A percentile compares a stretch with the other conserved stretches of the same genome.
Evolutionary conservation across 2,888 invertebrate genomes (phyloP).

Genomic region (Allolobophora icterica): DNA sequence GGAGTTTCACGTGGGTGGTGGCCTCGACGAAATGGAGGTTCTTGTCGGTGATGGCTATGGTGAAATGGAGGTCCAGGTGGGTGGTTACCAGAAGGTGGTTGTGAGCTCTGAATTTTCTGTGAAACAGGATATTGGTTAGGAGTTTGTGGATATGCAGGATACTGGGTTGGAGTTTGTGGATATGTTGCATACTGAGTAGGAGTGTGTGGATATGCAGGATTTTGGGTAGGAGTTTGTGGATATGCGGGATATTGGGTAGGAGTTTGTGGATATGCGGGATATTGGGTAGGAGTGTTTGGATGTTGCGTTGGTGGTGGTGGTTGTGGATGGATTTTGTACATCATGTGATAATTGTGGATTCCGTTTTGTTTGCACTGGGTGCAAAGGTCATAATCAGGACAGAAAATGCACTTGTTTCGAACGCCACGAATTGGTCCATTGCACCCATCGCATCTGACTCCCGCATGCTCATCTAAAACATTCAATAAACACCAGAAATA

Average conservation of each 20-base stretch:
- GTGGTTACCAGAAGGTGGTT: background rate
- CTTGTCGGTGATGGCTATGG: background rate
- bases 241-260: background rate
- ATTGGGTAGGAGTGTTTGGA: background rate
- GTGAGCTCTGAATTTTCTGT: background rate
- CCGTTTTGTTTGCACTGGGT: background rate
- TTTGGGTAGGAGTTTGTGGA: background rate
- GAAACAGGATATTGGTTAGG: background rate
- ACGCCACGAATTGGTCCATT: background rate
- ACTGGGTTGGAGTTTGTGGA: background rate
- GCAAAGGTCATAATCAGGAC: slow-evolving; percentile 20
- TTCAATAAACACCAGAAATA: background rate
- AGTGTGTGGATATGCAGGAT: background rate
- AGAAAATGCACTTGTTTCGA: slow-evolving; percentile 15
- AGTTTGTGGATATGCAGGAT: background rate
- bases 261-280: too few species aligned
- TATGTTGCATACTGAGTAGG: background rate
- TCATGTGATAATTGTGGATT: background rate
- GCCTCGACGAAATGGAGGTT: too few species aligned
- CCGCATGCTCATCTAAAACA: background rate
- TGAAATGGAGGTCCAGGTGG: too few species aligned
- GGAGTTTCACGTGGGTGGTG: background rate
- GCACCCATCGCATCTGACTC: background rate
- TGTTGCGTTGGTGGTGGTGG: background rate
- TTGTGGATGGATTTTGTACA: background rate